These are phyloP conservation scores for Babylonia areolata DNA, from an alignment of 1,140 invertebrate species.

Conservation along the genomic window DNA sequence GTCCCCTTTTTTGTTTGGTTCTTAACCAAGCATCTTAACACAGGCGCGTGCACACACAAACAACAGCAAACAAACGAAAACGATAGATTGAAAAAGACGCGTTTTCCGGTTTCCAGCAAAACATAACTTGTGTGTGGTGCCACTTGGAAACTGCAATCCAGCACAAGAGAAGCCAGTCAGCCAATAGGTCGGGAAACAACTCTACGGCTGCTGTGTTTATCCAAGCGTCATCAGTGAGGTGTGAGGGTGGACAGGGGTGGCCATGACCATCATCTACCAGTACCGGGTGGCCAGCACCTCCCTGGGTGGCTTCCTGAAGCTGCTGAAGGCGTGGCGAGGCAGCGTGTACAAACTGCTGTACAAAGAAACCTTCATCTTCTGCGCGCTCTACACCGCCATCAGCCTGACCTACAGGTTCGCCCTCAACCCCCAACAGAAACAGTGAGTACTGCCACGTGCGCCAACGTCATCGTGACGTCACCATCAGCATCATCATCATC, in stretches of 20 bases:
- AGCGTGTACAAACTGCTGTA: slow-evolving; percentile 98
- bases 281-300: slow-evolving; percentile 85
- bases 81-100: no score
- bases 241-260: neutral
- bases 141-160: neutral
- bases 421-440: slow-evolving; percentile 87
- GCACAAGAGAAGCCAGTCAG: neutral
- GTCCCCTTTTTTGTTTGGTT: no score
- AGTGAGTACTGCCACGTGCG: slow-evolving; percentile 78
- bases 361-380: slow-evolving; percentile 93
- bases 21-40: no score
- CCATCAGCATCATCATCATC: no score
- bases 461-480: no score
- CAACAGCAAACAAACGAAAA: no score
- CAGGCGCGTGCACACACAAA: no score
- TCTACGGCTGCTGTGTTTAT: neutral
- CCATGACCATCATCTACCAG: slow-evolving; percentile 85
- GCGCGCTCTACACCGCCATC: slow-evolving; percentile 89
- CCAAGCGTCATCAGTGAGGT: neutral
- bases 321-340: slow-evolving; percentile 91
- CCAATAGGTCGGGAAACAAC: neutral
- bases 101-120: neutral
- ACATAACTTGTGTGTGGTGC: neutral
- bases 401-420: slow-evolving; percentile 92
- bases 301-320: slow-evolving; percentile 83